Evolutionary conservation across 1,140 invertebrate genomes (phyloP), one percentile per base, ranked within the genome.

Genomic region (Pristionchus pacificus): DNA sequence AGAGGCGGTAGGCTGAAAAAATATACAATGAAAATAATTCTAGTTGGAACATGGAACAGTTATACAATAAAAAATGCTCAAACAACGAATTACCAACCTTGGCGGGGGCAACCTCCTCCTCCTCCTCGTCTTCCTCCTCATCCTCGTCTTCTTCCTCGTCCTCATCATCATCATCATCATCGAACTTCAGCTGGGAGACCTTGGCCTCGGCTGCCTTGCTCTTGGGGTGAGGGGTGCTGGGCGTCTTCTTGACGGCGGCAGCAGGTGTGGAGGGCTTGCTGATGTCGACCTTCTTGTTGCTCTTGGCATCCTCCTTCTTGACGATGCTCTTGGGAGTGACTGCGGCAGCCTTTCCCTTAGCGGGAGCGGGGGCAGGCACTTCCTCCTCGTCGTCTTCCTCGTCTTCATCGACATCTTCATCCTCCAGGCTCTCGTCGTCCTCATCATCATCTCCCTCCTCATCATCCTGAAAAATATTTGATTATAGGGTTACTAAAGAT

Each of bases 131-230:
- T 25, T 72, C 70, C 27, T 72, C 63, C 6, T 65, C 70, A 25
- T 72, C 73, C 27, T 65, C 68, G 31, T 74, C 72, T n/a, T 70
- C 72, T 32, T 74, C 72, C n/a, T 70, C 72, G 30, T 74, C 72
- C 19, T 65, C 68, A 3, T 74, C 72, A 27, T 66, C 68, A 29
- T 57, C 58, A 29, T 63, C 69, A 57, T 70, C 69, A 28, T 74
- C 73, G 33, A 74, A 74, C 15, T 66, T 67, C 30, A 74, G 49
- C 55, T 71, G 60, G 14, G 62, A 32, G 15, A 63, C 64, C n/a
- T 65, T 25, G 19, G 61, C 64, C n/a, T 65, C 25, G 19, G 61
- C 68, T 3, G 49, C 31, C 31, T 60, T 49, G 25, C 24, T 64
- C 28, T 65, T 74, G 2, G 72, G 72, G 31, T 74, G 72, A 25